These are phyloP conservation scores for Vulpes ferrilata DNA, from an alignment of 2,113 vertebrate genomes.

Conservation along the genomic window DNA sequence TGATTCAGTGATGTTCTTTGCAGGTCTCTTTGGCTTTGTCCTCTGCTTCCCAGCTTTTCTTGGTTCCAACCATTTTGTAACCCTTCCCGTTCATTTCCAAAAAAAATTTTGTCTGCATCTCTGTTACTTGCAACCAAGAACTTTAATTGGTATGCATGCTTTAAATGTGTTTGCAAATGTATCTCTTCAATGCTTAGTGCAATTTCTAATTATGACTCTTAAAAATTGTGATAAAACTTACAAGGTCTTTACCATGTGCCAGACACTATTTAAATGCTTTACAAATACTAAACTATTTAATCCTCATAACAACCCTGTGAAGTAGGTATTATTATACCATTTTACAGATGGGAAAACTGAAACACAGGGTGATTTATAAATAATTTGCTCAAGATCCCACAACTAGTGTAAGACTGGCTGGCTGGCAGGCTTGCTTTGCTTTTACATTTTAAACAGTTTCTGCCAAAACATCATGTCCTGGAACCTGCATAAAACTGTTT, in stretches of 20 bases:
- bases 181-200: not conserved
- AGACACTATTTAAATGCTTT: not conserved
- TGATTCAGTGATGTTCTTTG: not conserved
- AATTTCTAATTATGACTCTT: not conserved
- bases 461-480: not conserved
- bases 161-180: not conserved
- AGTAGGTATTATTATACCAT: not conserved
- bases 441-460: not conserved
- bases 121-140: not conserved
- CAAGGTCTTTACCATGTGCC: not conserved
- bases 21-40: not conserved
- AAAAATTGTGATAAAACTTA: not conserved
- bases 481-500: not conserved
- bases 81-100: not conserved
- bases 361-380: not conserved
- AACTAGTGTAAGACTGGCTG: not conserved
- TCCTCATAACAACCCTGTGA: not conserved
- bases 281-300: not conserved
- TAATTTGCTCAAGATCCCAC: not conserved
- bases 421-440: not conserved
- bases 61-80: not conserved
- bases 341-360: conserved; percentile 18
- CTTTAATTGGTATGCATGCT: not conserved
- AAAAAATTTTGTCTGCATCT: not conserved
- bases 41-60: not conserved